These are phyloP conservation scores for Sinocyclocheilus anophthalmus DNA, from an alignment of 2,113 vertebrate genomes.

Conservation along the genomic window DNA sequence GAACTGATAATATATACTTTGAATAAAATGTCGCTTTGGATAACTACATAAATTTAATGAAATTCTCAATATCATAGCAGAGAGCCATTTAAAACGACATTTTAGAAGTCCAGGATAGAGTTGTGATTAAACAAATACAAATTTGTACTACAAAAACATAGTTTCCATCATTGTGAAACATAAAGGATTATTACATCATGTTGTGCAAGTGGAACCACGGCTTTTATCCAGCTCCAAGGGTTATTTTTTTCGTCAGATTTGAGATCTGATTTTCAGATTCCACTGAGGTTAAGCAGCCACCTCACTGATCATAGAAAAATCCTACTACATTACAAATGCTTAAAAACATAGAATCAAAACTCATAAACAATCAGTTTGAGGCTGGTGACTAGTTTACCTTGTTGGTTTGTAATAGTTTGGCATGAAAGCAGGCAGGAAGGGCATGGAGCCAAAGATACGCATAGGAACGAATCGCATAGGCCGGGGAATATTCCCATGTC, in stretches of 20 bases:
- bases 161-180: background rate
- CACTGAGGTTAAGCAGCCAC: background rate
- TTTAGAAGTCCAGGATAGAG: background rate
- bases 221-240: background rate
- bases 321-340: background rate
- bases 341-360: background rate
- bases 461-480: constrained; percentile 96
- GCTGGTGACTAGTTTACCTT: constrained; percentile 79
- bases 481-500: constrained; percentile 97
- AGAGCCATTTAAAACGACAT: background rate
- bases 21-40: background rate
- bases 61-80: background rate
- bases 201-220: background rate
- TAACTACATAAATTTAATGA: background rate
- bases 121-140: background rate
- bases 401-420: constrained; percentile 92
- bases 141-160: background rate
- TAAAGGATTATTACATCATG: background rate
- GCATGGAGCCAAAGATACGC: constrained; percentile 95
- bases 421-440: constrained; percentile 91
- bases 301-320: background rate
- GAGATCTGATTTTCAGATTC: background rate
- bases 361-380: background rate
- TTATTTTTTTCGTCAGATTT: background rate
- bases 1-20: background rate